These are phyloP conservation scores for Bursaphelenchus okinawaensis DNA, from an alignment of 2,888 invertebrate species.

Conservation along the genomic window DNA sequence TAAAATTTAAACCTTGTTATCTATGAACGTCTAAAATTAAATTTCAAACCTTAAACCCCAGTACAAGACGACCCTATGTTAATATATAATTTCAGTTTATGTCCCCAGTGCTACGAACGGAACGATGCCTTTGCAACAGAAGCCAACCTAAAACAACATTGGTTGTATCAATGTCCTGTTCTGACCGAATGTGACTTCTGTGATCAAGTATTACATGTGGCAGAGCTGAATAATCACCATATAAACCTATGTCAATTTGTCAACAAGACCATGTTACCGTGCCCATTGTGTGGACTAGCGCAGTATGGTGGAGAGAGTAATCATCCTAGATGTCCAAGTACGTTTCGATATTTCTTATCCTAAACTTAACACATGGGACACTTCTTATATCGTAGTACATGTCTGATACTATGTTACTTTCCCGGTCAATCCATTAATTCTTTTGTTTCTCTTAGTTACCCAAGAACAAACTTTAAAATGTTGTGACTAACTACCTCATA, in stretches of 20 bases:
- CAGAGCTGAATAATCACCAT: slow-evolving; percentile 48
- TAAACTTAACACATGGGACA: no score
- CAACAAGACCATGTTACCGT: slow-evolving; percentile 32
- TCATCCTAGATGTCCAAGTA: slow-evolving; percentile 44
- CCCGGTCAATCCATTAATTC: no score
- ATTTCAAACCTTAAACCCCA: slow-evolving; percentile 3
- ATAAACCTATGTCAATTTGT: slow-evolving; percentile 44
- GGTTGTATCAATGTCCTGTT: slow-evolving; percentile 19
- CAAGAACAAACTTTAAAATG: no score
- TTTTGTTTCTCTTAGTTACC: no score
- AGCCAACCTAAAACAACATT: slow-evolving; percentile 16
- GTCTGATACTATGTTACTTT: no score
- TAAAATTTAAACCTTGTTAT: not conserved
- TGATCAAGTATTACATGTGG: slow-evolving; percentile 26
- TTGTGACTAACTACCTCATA: no score
- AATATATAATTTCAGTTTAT: slow-evolving; percentile 21
- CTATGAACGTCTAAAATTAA: not conserved
- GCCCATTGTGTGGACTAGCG: slow-evolving; percentile 44
- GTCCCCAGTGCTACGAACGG: slow-evolving; percentile 17
- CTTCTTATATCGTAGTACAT: no score
- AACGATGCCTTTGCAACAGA: slow-evolving; percentile 16
- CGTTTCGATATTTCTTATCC: no score
- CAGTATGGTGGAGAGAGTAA: slow-evolving; percentile 37
- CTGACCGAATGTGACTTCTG: slow-evolving; percentile 29
- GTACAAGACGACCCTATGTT: no score